phyloP scores from a whole-genome alignment of 2,888 invertebrate genomes.

The Drosophila kambysellisi region DNA sequence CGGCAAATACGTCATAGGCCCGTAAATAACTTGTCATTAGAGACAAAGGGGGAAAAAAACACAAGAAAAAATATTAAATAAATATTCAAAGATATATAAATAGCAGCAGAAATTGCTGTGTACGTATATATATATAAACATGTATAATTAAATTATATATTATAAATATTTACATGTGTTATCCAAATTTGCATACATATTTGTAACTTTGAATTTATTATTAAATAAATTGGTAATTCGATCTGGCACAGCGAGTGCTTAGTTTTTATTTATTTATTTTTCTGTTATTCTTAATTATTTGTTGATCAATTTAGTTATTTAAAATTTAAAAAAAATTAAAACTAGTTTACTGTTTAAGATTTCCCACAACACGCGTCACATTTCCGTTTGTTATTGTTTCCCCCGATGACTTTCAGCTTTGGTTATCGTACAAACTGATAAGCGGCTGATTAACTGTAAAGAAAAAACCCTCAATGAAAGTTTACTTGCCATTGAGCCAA shows the following conservation, averaged over 20 bases:
- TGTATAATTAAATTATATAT: neutral
- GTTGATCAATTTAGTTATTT: too few relatives aligned
- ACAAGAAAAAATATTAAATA: slow-evolving; percentile 1
- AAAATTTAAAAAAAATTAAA: neutral
- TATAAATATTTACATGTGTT: neutral
- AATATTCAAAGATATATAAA: slow-evolving; percentile 17
- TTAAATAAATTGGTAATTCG: neutral
- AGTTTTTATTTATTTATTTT: neutral
- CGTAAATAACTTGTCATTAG: slow-evolving; percentile 30
- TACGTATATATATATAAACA: neutral
- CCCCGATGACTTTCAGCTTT: slow-evolving; percentile 32
- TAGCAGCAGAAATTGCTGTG: slow-evolving; percentile 9
- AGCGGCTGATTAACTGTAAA: slow-evolving; percentile 25
- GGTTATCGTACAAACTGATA: slow-evolving; percentile 72
- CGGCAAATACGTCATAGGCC: slow-evolving; percentile 57
- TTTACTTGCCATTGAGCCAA: slow-evolving; percentile 39
- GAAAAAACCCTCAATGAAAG: slow-evolving; percentile 63
- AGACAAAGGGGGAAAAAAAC: neutral
- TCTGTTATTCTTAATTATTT: neutral
- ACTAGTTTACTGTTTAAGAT: neutral
- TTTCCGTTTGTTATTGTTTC: slow-evolving; percentile 25
- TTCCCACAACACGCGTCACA: neutral
- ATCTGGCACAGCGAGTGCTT: neutral
- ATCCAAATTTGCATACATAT: neutral
- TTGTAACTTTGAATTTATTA: too few relatives aligned